These are phyloP conservation scores for Hexactinellida sp. DNA, from an alignment of 37 sponge, comb jelly and placozoan genomes.

Conservation along the genomic window DNA sequence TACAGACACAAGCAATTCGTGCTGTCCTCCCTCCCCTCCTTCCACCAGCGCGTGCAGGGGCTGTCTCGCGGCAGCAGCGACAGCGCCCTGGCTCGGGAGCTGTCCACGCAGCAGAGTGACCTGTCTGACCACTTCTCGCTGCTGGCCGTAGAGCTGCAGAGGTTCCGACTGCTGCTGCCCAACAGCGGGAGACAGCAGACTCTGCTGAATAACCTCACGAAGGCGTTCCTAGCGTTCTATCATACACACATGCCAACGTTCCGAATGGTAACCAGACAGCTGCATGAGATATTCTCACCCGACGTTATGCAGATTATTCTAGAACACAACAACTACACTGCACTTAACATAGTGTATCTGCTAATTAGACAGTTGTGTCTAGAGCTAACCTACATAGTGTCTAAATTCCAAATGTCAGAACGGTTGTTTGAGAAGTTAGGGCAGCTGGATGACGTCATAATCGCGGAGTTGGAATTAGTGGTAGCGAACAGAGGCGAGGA, in stretches of 20 bases:
- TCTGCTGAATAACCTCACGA: not conserved
- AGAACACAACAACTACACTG: not conserved
- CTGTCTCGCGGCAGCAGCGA: not conserved
- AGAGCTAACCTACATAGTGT: not conserved
- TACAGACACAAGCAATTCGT: not conserved
- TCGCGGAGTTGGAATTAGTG: not conserved
- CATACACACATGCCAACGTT: conserved; percentile 8
- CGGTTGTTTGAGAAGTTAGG: not conserved
- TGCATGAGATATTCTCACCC: not conserved
- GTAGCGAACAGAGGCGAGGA: not conserved
- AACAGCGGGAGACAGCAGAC: not conserved
- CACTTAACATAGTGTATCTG: not conserved
- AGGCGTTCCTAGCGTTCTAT: not conserved
- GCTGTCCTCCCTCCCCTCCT: not conserved
- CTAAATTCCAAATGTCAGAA: not conserved
- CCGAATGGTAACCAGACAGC: not conserved
- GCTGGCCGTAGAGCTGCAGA: not conserved
- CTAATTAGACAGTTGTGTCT: not conserved
- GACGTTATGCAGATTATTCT: not conserved
- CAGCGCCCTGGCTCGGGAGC: not conserved
- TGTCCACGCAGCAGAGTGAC: not conserved
- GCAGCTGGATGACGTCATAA: not conserved
- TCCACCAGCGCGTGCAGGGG: not conserved
- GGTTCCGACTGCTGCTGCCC: not conserved
- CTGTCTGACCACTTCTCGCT: conserved; percentile 1